These are phyloP conservation scores for Hiodon tergisus DNA, from an alignment of 2,113 vertebrate species.

Conservation along the genomic window DNA sequence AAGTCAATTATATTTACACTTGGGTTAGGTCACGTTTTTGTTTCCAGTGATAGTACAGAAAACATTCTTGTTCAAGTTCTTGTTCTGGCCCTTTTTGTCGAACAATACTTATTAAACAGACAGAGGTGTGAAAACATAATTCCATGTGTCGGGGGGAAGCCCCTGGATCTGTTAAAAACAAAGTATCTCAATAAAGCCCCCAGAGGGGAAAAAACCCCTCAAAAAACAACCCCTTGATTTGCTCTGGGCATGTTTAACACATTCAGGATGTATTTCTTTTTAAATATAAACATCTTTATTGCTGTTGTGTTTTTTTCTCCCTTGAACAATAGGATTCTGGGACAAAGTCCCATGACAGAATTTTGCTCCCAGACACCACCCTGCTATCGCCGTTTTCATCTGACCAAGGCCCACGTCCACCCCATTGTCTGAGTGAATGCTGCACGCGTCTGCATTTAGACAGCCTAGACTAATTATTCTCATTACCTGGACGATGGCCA, in stretches of 20 bases:
- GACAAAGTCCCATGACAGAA: slow-evolving; percentile 48
- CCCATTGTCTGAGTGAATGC: slow-evolving; percentile 14
- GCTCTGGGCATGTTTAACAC: slow-evolving; percentile 42
- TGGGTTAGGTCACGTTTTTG: too few relatives aligned
- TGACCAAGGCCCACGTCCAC: background rate
- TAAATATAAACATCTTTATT: slow-evolving; percentile 30
- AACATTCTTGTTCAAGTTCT: too few relatives aligned
- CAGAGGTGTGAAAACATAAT: slow-evolving; percentile 3
- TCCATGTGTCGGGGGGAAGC: background rate
- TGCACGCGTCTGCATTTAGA: slow-evolving; percentile 12
- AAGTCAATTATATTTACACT: too few relatives aligned
- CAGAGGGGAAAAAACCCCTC: background rate
- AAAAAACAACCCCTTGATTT: background rate
- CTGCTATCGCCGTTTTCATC: slow-evolving; percentile 22
- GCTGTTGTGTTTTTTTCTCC: slow-evolving; percentile 20
- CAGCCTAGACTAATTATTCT: slow-evolving; percentile 1
- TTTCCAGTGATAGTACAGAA: too few relatives aligned
- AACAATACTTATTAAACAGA: background rate
- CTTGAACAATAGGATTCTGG: slow-evolving; percentile 62
- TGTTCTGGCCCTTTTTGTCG: background rate
- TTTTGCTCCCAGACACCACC: slow-evolving; percentile 31
- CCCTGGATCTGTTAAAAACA: slow-evolving; percentile 4
- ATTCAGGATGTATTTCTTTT: slow-evolving; percentile 58
- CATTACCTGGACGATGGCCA: slow-evolving; percentile 28
- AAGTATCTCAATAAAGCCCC: background rate